Base-by-base conservation (phyloP, 2,888 invertebrate genomes). In the Caenorhabditis imperialis region DNA sequence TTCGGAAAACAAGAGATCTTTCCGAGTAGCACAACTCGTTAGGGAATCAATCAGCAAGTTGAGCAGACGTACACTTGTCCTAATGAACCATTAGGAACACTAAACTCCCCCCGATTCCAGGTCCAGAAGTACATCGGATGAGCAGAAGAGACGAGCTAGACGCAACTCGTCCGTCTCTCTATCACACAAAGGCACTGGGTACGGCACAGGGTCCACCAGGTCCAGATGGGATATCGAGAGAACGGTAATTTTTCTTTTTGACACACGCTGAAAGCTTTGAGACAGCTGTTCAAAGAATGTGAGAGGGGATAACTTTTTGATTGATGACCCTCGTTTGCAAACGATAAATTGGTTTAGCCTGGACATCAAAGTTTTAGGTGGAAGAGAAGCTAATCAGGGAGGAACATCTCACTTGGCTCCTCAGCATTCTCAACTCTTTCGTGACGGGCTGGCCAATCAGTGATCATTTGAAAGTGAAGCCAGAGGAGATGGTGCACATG, bases 381-480 rank as follows among this genome's bases (percentile, higher is more conserved):
- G 86, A 86, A 54, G 86, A 87, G 54, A 77, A 84, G 40, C 42
- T 85, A 30, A 77, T 81, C 3, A 77, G 85, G 12, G 88, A 88
- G 69, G 87, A 86, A 50, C 85, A 87, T 63, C 76, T 88, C 8
- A 86, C 87, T 40, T 88, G 88, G 87, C 71, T 88, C 14, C 48
- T 88, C 25, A 82, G 82, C 51, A 78, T 83, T 3, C 48, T 88
- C 14, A 84, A 81, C 40, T 80, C 86, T 4, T 88, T 78, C 47
- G 63, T 88, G 22, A 77, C 67, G 47, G 60, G 73, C 47, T 69
- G 70, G 30, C 70, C 75, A 20, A 63, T 76, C 4, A 61, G 54
- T n/a, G 75, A 77, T 12, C 25, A 57, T 22, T 25, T 70, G 16
- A 70, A 61, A 22, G 18, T 51, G 4, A 51, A 67, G 37, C 23